phyloP scores from a whole-genome alignment of 2,113 vertebrate genomes.

The Bostrychus sinensis region DNA sequence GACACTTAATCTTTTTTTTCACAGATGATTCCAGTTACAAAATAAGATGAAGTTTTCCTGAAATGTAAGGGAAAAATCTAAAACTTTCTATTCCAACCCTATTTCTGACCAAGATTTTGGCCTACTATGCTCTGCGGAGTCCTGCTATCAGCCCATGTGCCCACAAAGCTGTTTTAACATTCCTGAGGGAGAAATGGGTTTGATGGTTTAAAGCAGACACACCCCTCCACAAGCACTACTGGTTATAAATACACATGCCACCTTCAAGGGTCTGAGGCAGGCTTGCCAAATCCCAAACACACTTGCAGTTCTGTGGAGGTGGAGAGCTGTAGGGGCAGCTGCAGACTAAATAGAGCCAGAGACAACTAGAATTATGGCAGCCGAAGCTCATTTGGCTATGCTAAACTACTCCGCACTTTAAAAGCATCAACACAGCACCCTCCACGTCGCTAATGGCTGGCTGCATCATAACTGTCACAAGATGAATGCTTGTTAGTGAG shows the following conservation, averaged over 20 bases:
- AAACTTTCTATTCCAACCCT: not conserved
- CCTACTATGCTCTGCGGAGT: not conserved
- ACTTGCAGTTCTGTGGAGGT: conserved; percentile 40
- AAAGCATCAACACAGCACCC: conserved; percentile 22
- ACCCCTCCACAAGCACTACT: conserved; percentile 29
- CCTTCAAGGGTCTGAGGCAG: conserved; percentile 34
- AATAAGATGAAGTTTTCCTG: too few species aligned
- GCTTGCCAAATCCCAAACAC: conserved; percentile 19
- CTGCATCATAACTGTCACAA: conserved; percentile 24
- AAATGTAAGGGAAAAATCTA: not conserved
- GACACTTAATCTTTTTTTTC: too few species aligned
- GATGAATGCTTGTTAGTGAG: conserved; percentile 19
- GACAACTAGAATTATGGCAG: conserved; percentile 50
- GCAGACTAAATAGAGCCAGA: conserved; percentile 59
- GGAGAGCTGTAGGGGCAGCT: conserved; percentile 43
- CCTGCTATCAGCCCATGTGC: conserved; percentile 17
- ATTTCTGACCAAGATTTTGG: not conserved
- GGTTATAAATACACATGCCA: conserved; percentile 53
- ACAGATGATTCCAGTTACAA: too few species aligned
- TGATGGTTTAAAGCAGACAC: conserved; percentile 49
- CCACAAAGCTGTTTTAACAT: conserved; percentile 16
- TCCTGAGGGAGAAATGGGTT: conserved; percentile 30
- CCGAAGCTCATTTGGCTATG: conserved; percentile 32
- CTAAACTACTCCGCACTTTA: conserved; percentile 22
- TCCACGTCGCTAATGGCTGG: conserved; percentile 14